Evolutionary conservation across 2,113 vertebrate genomes (phyloP), one percentile per base, ranked within the genome.

Genomic region (Anoplopoma fimbria): DNA sequence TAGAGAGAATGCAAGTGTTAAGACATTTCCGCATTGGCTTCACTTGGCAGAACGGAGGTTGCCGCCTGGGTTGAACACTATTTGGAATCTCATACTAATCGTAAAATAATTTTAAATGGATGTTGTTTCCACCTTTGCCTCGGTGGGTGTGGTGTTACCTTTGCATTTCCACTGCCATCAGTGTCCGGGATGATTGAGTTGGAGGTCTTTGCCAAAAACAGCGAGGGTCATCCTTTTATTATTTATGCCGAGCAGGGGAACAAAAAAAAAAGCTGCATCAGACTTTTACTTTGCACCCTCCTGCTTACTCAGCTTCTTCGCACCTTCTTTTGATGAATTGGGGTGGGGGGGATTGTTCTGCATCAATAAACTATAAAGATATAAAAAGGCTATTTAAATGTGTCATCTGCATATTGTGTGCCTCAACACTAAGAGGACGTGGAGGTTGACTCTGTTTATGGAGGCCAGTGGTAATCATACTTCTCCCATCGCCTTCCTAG

Each of bases 281-380:
- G 67, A 81, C 45, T 76, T 78, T 64, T 31, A 63, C 69, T 70
- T 75, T 33, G 53, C 27, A 40, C 25, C n/a, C 61, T 81, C 33
- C 58, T 88, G 86, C 89, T 79, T 75, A n/a, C 47, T 92, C 87
- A 87, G 89, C 87, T 57, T 6, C 45, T 77, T 87, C 23, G n/a
- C 36, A 53, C 82, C 47, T 25, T 76, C 23, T 78, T 45, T 81
- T 81, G 75, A 81, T 88, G 82, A 84, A 87, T 86, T 27, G 71
- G 67, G 19, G 13, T 34, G 36, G 0, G n/a, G 60, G 69, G 47
- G 47, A 53, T 68, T 62, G 67, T 81, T 79, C 73, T 79, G 78
- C 79, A 87, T 91, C 71, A 73, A 83, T 86, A 88, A 88, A 87
- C 83, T 83, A 89, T 83, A 78, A 73, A 83, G 75, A 87, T 84